Percentiles rank a stretch among this genome's conserved stretches.
These are phyloP conservation scores for Holacanthella duospinosa DNA, from an alignment of 2,888 invertebrate species.

Conservation along the genomic window DNA sequence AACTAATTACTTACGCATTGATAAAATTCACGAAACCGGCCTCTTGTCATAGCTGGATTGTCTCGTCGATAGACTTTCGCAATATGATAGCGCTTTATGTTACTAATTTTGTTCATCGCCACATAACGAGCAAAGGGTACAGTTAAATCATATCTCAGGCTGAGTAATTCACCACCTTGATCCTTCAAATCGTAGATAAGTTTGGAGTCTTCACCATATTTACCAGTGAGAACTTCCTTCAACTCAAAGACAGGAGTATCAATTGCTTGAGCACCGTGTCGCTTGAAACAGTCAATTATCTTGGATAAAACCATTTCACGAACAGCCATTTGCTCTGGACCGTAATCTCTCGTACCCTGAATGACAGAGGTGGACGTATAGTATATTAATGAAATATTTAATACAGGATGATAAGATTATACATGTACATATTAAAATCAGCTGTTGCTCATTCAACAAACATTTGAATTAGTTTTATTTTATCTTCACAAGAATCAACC, in stretches of 20 bases:
- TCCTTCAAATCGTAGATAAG: constrained; percentile 96
- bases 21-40: constrained; percentile 95
- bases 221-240: constrained; percentile 95
- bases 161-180: constrained; percentile 94
- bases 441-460: too few relatives aligned
- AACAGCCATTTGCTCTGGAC: constrained; percentile 87
- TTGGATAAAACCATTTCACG: constrained; percentile 74
- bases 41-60: constrained; percentile 91
- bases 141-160: constrained; percentile 92
- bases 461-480: background rate
- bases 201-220: constrained; percentile 99
- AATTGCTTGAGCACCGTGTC: constrained; percentile 94
- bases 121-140: constrained; percentile 95
- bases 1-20: constrained; percentile 86
- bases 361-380: constrained; percentile 2
- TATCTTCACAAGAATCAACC: background rate
- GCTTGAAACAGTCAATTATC: constrained; percentile 80
- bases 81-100: constrained; percentile 93
- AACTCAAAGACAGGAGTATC: constrained; percentile 97
- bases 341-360: constrained; percentile 80
- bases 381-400: background rate
- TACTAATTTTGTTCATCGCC: constrained; percentile 92
- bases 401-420: too few relatives aligned
- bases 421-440: too few relatives aligned
- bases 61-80: constrained; percentile 97